Percentiles rank a stretch among this genome's conserved stretches.
phyloP scores from a whole-genome alignment of 2,113 vertebrate genomes.

The Otis tarda region DNA sequence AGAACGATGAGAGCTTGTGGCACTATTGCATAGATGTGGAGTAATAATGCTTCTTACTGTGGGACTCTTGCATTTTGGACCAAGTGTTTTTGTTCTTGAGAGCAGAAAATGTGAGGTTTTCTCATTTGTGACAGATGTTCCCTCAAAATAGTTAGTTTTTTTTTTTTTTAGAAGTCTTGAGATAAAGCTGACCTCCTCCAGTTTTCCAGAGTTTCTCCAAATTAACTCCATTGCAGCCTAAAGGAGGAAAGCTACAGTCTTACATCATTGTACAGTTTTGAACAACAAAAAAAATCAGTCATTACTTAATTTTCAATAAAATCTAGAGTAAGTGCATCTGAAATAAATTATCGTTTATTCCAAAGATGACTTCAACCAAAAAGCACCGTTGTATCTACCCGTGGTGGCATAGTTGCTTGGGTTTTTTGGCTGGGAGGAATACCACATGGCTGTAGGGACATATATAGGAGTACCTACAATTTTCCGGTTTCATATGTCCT shows the following conservation, averaged over 20 bases:
- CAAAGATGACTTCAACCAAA: background rate
- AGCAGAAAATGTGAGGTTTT: background rate
- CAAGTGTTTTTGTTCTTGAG: background rate
- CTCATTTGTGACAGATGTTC: background rate
- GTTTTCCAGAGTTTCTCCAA: background rate
- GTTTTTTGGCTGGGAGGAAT: background rate
- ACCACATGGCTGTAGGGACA: background rate
- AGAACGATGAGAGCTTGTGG: rapidly evolving
- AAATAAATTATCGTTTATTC: background rate
- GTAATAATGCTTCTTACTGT: background rate
- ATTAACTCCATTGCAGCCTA: background rate
- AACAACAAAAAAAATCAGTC: background rate
- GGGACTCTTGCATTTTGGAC: background rate
- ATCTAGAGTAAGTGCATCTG: background rate
- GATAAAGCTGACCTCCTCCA: background rate
- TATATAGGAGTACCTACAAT: background rate
- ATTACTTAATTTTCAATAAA: background rate
- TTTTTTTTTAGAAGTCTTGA: background rate
- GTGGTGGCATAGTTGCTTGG: background rate
- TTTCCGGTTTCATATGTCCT: background rate
- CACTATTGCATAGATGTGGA: background rate
- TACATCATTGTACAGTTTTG: background rate
- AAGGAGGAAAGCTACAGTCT: background rate
- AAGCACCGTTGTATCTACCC: background rate
- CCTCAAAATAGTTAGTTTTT: background rate